These are phyloP conservation scores for Amblyraja radiata DNA, from an alignment of 2,797 vertebrate genomes.

Conservation along the genomic window DNA sequence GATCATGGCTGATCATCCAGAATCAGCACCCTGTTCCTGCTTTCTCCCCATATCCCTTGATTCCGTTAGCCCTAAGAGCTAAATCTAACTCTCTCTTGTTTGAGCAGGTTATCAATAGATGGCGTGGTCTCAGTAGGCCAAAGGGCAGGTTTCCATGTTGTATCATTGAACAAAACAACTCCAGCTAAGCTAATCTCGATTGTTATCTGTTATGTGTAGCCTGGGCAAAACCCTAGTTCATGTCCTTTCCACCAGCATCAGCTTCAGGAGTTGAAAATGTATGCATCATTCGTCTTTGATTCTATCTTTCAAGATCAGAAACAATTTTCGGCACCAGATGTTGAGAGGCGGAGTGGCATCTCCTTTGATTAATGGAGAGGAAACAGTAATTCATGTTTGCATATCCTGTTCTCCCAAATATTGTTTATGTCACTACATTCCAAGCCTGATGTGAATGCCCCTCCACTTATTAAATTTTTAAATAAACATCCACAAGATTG, in stretches of 20 bases:
- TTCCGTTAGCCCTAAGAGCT: too few relatives aligned
- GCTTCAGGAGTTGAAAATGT: neutral
- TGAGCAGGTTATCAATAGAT: too few relatives aligned
- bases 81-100: too few relatives aligned
- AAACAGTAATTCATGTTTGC: slow-evolving; percentile 5
- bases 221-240: too few relatives aligned
- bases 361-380: neutral
- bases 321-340: neutral
- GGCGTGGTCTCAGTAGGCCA: too few relatives aligned
- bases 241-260: neutral
- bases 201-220: too few relatives aligned
- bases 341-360: neutral
- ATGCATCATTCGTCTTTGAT: neutral
- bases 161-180: too few relatives aligned
- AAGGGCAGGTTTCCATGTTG: too few relatives aligned
- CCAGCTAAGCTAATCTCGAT: too few relatives aligned
- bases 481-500: neutral
- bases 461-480: neutral
- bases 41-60: too few relatives aligned
- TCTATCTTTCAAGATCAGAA: neutral
- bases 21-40: too few relatives aligned
- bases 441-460: neutral
- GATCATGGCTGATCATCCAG: too few relatives aligned
- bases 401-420: neutral
- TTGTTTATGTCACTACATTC: neutral